These are phyloP conservation scores for Phania funesta DNA, from an alignment of 2,888 invertebrate species.

Conservation along the genomic window DNA sequence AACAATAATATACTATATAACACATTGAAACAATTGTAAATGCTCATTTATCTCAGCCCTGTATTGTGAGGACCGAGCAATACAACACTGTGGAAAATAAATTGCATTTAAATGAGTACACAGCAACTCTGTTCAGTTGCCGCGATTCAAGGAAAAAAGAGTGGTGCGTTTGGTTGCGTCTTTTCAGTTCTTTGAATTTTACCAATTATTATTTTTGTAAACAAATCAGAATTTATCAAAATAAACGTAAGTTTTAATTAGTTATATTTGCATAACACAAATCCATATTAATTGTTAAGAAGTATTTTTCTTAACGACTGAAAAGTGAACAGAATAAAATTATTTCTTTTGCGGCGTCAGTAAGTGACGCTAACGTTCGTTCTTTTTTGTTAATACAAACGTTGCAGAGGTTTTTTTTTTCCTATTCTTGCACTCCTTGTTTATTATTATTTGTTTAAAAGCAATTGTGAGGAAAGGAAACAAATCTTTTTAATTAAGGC, in stretches of 20 bases:
- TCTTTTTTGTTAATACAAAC: slow-evolving; percentile 12
- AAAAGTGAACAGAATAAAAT: slow-evolving; percentile 5
- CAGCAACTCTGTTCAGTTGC: slow-evolving; percentile 56
- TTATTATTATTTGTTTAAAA: slow-evolving; percentile 36
- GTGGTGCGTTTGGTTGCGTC: slow-evolving; percentile 62
- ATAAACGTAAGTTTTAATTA: slow-evolving; percentile 41
- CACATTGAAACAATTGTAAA: background rate
- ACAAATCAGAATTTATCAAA: slow-evolving; percentile 34
- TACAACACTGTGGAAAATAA: background rate
- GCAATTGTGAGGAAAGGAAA: background rate
- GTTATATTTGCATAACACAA: background rate
- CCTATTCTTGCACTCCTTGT: slow-evolving; percentile 14
- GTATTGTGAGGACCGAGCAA: background rate
- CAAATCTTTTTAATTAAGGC: background rate
- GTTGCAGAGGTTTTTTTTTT: slow-evolving; percentile 38
- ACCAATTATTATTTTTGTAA: slow-evolving; percentile 54
- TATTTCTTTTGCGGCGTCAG: slow-evolving; percentile 41
- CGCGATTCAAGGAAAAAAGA: slow-evolving; percentile 46
- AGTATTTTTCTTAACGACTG: background rate
- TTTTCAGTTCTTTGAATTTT: slow-evolving; percentile 61
- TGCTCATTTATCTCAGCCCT: background rate
- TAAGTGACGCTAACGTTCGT: slow-evolving; percentile 50
- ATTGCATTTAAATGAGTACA: background rate
- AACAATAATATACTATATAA: background rate
- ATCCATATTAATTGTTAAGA: background rate